Conservation (phyloP, 2,797 vertebrate genomes). For the Mareca penelope region DNA sequence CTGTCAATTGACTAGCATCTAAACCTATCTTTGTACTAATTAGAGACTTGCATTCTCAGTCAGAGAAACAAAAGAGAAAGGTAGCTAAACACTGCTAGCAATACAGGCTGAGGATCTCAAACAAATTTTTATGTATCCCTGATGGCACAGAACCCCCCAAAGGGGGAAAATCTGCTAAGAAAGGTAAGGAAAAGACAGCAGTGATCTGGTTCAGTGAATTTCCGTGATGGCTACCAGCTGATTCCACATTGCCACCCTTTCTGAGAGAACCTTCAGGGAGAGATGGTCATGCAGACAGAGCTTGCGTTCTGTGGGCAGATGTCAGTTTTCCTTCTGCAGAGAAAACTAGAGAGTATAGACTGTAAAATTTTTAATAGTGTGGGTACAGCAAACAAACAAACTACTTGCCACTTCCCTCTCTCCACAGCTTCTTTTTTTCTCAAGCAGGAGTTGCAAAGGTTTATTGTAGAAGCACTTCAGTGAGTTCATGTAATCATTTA, state of each 20-base stretch:
- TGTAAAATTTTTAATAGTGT: not conserved
- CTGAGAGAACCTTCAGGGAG: not conserved
- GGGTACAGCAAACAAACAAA: not conserved
- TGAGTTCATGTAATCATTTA: not conserved
- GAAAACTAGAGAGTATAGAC: not conserved
- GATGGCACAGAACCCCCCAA: not conserved
- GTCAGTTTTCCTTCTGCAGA: not conserved
- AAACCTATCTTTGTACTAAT: not conserved
- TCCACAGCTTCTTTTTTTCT: not conserved
- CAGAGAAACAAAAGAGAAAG: not conserved
- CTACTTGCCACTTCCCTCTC: not conserved
- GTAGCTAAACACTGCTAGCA: not conserved
- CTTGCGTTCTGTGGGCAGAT: not conserved
- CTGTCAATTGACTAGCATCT: not conserved
- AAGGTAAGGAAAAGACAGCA: not conserved
- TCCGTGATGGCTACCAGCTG: not conserved
- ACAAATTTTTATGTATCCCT: not conserved
- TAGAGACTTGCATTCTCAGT: not conserved
- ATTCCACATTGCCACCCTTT: not conserved
- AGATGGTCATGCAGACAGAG: not conserved
- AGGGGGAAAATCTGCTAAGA: not conserved
- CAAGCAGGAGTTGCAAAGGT: not conserved
- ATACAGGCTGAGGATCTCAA: not conserved
- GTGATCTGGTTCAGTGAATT: not conserved
- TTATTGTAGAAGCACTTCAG: constrained; percentile 32